Conservation (phyloP, 2,888 invertebrate genomes). For the Drosophila paranaensis region DNA sequence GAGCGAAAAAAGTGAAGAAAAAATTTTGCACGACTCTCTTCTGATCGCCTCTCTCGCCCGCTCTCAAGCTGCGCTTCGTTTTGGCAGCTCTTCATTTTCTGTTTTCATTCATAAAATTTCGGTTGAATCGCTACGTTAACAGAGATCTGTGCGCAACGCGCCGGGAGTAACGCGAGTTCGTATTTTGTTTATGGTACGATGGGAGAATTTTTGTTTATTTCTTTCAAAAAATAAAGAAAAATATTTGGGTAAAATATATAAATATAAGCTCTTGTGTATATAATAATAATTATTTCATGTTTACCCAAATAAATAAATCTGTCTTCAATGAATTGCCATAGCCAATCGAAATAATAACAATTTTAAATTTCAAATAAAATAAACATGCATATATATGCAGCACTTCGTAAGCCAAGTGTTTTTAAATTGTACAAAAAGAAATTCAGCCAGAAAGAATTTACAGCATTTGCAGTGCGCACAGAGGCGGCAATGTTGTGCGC, state of each 20-base stretch:
- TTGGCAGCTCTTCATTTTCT: conserved; percentile 18
- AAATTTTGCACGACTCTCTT: conserved; percentile 27
- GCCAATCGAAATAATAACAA: conserved; percentile 6
- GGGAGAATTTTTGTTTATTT: neutral
- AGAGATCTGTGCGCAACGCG: conserved; percentile 23
- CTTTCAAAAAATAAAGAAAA: conserved; percentile 1
- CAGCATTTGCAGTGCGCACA: conserved; percentile 10
- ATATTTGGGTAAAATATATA: conserved; percentile 4
- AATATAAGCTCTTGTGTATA: neutral
- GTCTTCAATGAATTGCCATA: neutral
- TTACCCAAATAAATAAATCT: neutral
- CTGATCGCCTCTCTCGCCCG: conserved; percentile 20
- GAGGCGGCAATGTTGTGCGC: neutral
- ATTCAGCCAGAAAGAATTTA: conserved; percentile 1
- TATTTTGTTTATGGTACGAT: conserved; percentile 8
- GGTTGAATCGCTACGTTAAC: conserved; percentile 21
- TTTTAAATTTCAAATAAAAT: conserved; percentile 1
- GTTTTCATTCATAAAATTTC: conserved; percentile 43
- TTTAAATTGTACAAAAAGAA: neutral
- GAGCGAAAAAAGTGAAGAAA: neutral
- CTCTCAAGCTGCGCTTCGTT: conserved; percentile 16
- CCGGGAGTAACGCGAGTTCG: conserved; percentile 13
- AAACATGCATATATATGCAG: no score
- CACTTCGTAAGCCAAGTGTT: neutral
- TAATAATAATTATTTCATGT: conserved; percentile 7